These are phyloP conservation scores for Sparidentex hasta DNA, from an alignment of 2,797 vertebrate species.

Conservation along the genomic window DNA sequence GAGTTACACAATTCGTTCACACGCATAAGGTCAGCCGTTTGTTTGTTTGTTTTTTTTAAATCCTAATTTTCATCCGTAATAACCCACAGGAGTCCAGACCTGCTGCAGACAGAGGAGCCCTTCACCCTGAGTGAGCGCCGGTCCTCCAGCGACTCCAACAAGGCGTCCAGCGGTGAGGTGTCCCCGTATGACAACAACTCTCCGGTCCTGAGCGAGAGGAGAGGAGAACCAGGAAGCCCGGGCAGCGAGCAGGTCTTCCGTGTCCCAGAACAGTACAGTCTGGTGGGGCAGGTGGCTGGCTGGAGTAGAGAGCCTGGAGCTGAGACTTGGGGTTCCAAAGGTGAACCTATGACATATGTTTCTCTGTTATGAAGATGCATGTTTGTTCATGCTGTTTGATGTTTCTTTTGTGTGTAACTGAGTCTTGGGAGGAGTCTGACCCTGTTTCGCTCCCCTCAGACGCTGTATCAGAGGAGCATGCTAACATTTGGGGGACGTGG, in stretches of 20 bases:
- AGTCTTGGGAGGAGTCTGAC: slow-evolving; percentile 5
- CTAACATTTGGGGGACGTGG: slow-evolving; percentile 98
- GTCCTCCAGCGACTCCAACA: slow-evolving; percentile 96
- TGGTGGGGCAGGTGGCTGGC: slow-evolving; percentile 85
- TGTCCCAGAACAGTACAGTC: slow-evolving; percentile 86
- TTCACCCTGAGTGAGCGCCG: slow-evolving; percentile 90
- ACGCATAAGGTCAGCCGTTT: neutral
- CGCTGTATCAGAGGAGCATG: slow-evolving; percentile 88
- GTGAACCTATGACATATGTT: slow-evolving; percentile 73
- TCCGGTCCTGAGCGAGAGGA: slow-evolving; percentile 92
- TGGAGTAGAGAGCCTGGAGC: slow-evolving; percentile 86
- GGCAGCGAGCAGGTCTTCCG: slow-evolving; percentile 86
- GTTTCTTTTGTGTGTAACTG: neutral
- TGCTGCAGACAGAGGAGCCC: slow-evolving; percentile 87
- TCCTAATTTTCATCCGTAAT: neutral
- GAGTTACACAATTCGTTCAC: slow-evolving; percentile 55
- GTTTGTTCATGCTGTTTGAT: neutral
- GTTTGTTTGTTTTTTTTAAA: neutral
- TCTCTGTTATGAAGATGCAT: no score
- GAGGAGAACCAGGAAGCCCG: slow-evolving; percentile 80
- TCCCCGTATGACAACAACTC: slow-evolving; percentile 99
- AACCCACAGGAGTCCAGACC: slow-evolving; percentile 89
- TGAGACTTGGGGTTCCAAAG: slow-evolving; percentile 87
- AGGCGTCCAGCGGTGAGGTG: slow-evolving; percentile 94
- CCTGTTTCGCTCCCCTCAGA: slow-evolving; percentile 52